Conservation (phyloP, 2,113 vertebrate species). For the Tachuris rubrigastra region DNA sequence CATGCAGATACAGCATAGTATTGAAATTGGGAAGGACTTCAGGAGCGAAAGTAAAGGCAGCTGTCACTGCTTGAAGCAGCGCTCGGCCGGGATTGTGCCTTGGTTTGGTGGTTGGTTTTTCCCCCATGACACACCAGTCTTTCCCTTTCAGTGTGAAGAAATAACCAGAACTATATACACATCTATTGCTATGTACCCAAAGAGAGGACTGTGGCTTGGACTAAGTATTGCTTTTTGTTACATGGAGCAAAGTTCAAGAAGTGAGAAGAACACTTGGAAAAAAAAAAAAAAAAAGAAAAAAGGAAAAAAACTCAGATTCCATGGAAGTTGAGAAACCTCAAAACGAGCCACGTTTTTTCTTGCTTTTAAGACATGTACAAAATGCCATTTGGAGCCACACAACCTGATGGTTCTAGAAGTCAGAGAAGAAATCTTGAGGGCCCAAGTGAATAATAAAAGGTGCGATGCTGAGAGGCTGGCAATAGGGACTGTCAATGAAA, state of each 20-base stretch:
- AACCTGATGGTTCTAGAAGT: slow-evolving; percentile 95
- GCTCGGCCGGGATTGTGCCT: neutral
- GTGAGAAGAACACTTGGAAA: slow-evolving; percentile 33
- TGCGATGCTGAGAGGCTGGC: slow-evolving; percentile 97
- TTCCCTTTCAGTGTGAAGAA: slow-evolving; percentile 37
- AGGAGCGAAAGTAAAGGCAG: neutral
- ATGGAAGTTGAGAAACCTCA: slow-evolving; percentile 72
- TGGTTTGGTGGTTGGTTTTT: neutral
- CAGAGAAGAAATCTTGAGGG: slow-evolving; percentile 99
- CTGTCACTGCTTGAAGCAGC: slow-evolving; percentile 8
- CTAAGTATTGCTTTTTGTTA: slow-evolving; percentile 77
- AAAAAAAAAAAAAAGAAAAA: slow-evolving; percentile 6
- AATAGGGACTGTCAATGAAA: slow-evolving; percentile 99
- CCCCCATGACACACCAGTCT: neutral
- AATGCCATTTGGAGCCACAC: slow-evolving; percentile 83
- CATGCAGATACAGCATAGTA: slow-evolving; percentile 15
- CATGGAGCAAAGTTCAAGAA: slow-evolving; percentile 59
- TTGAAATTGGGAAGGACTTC: slow-evolving; percentile 6
- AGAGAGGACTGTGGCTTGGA: slow-evolving; percentile 74
- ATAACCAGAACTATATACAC: slow-evolving; percentile 49
- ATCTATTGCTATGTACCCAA: slow-evolving; percentile 77
- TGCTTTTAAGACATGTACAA: slow-evolving; percentile 73
- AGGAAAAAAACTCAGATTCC: slow-evolving; percentile 64
- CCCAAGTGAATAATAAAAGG: slow-evolving; percentile 99
- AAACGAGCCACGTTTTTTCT: slow-evolving; percentile 70